A percentile compares a stretch with the other conserved stretches of the same genome.
Conservation (phyloP, 1,140 invertebrate genomes). For the Delia radicum region DNA sequence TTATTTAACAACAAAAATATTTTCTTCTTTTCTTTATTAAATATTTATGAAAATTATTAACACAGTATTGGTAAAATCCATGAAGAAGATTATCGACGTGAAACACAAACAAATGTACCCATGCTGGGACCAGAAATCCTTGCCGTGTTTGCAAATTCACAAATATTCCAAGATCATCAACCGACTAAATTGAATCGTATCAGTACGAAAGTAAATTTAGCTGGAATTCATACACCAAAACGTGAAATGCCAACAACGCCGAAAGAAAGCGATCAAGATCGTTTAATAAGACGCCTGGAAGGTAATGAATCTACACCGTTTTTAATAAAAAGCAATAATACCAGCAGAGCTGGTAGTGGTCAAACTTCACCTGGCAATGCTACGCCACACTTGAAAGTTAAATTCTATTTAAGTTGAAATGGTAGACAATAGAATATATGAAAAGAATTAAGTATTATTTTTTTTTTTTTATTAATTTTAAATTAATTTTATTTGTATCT, state of each 20-base stretch:
- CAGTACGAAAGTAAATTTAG: slow-evolving; percentile 46
- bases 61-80: slow-evolving; percentile 49
- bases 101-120: slow-evolving; percentile 53
- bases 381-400: slow-evolving; percentile 26
- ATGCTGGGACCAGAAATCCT: slow-evolving; percentile 52
- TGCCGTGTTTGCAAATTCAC: slow-evolving; percentile 53
- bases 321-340: neutral
- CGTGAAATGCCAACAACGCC: slow-evolving; percentile 46
- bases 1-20: too few species aligned
- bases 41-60: slow-evolving; percentile 2
- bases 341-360: neutral
- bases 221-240: slow-evolving; percentile 44
- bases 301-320: slow-evolving; percentile 39
- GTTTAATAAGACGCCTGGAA: slow-evolving; percentile 49
- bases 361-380: neutral
- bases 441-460: neutral
- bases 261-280: slow-evolving; percentile 46
- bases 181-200: slow-evolving; percentile 49
- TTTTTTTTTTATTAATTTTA: neutral
- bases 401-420: slow-evolving; percentile 27
- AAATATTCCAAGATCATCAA: slow-evolving; percentile 55
- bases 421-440: neutral
- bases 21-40: too few species aligned
- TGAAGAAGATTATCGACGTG: slow-evolving; percentile 53
- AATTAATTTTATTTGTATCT: neutral